Evolutionary conservation across 2,797 vertebrate genomes (phyloP).

Genomic region (Mionectes olivaceus): DNA sequence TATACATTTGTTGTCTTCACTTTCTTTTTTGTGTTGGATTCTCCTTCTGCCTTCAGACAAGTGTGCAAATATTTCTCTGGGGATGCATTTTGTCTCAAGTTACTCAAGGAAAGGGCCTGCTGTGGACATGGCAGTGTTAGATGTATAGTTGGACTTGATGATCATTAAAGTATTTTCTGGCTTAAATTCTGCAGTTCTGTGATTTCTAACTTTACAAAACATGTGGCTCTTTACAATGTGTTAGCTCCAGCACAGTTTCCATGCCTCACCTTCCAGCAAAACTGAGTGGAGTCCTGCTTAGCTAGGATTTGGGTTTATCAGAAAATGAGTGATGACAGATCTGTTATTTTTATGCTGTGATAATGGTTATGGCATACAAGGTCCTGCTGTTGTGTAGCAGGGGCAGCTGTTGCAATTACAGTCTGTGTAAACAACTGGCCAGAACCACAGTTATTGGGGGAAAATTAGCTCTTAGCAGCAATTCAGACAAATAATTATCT

Average conservation of each 20-base stretch:
- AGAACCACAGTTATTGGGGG: not conserved
- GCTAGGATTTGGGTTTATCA: not conserved
- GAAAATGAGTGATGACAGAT: not conserved
- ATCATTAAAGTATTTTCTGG: not conserved
- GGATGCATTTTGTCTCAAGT: not conserved
- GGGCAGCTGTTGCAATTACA: not conserved
- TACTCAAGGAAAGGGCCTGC: not conserved
- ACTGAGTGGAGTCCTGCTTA: not conserved
- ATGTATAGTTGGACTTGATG: not conserved
- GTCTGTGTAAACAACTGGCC: not conserved
- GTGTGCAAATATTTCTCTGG: not conserved
- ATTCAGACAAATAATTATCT: not conserved
- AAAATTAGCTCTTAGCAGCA: not conserved
- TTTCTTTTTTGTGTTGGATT: not conserved
- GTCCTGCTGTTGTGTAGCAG: not conserved
- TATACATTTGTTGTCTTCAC: not conserved
- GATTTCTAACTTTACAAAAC: not conserved
- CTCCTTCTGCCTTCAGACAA: not conserved
- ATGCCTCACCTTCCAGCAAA: not conserved
- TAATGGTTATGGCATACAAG: not conserved
- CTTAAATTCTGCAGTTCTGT: not conserved
- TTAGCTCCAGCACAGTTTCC: not conserved
- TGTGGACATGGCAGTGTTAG: not conserved
- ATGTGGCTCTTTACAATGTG: not conserved
- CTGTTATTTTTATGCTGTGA: not conserved